Percentiles rank a stretch among this genome's conserved stretches.
Evolutionary conservation across 1,140 invertebrate genomes (phyloP).

Genomic region (Micrasema longulum): DNA sequence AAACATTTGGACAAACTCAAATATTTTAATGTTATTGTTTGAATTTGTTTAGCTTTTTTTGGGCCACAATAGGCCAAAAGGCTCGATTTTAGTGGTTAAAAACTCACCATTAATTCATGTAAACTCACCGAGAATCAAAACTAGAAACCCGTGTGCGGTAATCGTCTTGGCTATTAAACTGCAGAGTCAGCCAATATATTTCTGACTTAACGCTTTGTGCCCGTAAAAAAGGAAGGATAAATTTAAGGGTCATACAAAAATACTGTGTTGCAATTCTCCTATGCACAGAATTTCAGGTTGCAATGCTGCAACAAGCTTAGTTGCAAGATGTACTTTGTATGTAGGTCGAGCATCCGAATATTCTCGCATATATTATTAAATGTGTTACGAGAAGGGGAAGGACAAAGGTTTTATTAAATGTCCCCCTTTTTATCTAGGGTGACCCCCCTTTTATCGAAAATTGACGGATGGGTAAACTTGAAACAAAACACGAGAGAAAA

Average conservation of each 20-base stretch:
- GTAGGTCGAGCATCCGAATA: conserved; percentile 6
- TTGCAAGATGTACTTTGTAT: neutral
- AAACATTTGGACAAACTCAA: no score
- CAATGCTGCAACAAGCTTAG: conserved; percentile 12
- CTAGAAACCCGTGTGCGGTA: no score
- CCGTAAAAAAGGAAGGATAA: neutral
- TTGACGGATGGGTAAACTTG: no score
- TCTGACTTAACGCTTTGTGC: neutral
- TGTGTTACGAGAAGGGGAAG: conserved; percentile 21
- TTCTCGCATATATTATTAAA: conserved; percentile 30
- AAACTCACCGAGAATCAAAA: neutral
- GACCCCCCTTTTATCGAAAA: neutral
- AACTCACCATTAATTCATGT: no score
- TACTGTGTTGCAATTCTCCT: neutral
- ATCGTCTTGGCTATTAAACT: no score
- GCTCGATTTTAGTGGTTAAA: no score
- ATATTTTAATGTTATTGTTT: no score
- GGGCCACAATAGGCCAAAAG: no score
- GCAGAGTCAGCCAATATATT: no score
- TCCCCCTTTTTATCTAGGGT: conserved; percentile 2
- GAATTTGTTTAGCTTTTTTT: no score
- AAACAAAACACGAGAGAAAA: no score
- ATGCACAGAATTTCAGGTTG: neutral
- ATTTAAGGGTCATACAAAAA: neutral
- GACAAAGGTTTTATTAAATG: conserved; percentile 10